Conservation (phyloP, 1,140 invertebrate genomes). For the Ectropis grisescens region DNA sequence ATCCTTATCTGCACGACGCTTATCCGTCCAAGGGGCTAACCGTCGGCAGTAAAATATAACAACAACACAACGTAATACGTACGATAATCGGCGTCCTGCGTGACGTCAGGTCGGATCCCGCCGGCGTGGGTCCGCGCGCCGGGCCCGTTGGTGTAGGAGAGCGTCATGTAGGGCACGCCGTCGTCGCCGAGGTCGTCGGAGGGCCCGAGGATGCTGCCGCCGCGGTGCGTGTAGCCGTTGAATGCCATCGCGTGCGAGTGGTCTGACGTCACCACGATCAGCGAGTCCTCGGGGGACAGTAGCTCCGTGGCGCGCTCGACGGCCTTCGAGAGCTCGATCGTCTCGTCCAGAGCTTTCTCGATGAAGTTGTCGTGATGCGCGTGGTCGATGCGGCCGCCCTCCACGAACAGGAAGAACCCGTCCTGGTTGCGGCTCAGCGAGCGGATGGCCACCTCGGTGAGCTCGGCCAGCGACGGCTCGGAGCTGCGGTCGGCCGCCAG, state of each 20-base stretch:
- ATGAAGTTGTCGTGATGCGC: constrained; percentile 84
- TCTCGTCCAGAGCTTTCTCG: constrained; percentile 74
- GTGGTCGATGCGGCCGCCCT: constrained; percentile 87
- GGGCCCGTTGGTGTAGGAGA: constrained; percentile 84
- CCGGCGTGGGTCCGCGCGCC: constrained; percentile 62
- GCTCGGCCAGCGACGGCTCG: constrained; percentile 83
- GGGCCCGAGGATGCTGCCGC: constrained; percentile 66
- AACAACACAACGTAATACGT: too few relatives aligned
- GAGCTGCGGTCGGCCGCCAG: constrained; percentile 55
- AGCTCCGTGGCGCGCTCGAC: constrained; percentile 66
- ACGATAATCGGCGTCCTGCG: constrained; percentile 49
- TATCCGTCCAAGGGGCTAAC: too few relatives aligned
- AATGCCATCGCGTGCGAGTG: constrained; percentile 78
- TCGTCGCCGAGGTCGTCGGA: constrained; percentile 50
- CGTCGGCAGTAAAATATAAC: too few relatives aligned
- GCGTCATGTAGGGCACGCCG: constrained; percentile 76
- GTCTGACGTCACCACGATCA: constrained; percentile 79
- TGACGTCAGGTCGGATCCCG: constrained; percentile 45
- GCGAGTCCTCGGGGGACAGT: constrained; percentile 71
- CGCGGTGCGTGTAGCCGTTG: constrained; percentile 74
- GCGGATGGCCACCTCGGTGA: constrained; percentile 85
- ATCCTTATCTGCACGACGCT: too few relatives aligned
- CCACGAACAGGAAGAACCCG: constrained; percentile 91
- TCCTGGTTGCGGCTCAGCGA: constrained; percentile 83
- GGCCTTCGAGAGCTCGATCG: constrained; percentile 73